These are phyloP conservation scores for Phortica variegata DNA, from an alignment of 1,140 invertebrate genomes.

Conservation along the genomic window DNA sequence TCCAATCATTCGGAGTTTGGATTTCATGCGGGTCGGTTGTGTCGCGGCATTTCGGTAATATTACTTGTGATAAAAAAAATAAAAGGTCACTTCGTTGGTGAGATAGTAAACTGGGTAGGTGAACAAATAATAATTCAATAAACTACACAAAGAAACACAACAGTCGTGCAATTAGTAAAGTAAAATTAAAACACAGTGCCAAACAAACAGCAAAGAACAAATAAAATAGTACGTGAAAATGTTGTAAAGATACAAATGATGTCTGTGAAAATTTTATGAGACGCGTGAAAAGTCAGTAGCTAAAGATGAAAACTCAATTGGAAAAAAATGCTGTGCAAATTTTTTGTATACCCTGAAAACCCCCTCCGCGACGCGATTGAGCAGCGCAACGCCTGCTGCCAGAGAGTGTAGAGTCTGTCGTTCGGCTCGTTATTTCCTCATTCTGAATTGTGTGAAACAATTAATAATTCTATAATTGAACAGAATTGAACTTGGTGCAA, in stretches of 20 bases:
- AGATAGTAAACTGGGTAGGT: no score
- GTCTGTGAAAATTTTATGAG: no score
- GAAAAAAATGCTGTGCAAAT: constrained; percentile 29
- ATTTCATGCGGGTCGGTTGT: no score
- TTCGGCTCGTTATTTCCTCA: no score
- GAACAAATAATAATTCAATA: background rate
- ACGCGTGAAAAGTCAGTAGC: background rate
- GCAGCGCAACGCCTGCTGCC: constrained; percentile 10
- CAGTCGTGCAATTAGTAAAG: constrained; percentile 15
- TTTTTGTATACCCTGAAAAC: constrained; percentile 31
- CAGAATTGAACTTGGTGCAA: background rate
- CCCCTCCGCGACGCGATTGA: constrained; percentile 10
- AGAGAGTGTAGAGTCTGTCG: no score
- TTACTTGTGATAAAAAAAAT: no score
- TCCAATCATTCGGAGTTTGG: no score
- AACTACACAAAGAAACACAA: constrained; percentile 19
- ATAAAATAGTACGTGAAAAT: no score
- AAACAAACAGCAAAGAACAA: background rate
- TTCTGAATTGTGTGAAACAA: constrained; percentile 11
- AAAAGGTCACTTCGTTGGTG: no score
- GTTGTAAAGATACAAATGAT: no score
- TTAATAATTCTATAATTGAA: constrained; percentile 28
- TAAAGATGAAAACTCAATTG: constrained; percentile 21
- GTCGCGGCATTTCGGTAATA: no score
- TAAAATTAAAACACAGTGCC: constrained; percentile 7